phyloP scores from a whole-genome alignment of 2,888 invertebrate genomes.

The Pammene aurita region DNA sequence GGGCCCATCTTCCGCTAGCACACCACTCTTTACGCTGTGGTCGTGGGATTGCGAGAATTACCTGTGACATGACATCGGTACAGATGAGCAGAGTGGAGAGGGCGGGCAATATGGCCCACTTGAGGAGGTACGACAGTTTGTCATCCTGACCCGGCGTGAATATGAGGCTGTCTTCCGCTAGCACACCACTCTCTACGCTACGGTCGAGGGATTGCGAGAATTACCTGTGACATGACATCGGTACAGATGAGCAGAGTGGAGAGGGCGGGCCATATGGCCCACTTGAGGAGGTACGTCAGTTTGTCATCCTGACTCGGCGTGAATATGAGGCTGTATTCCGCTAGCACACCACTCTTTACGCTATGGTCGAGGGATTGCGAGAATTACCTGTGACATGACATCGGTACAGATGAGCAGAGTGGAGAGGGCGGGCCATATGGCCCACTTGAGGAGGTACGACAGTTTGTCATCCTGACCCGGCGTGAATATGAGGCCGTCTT shows the following conservation, averaged over 20 bases:
- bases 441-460: slow-evolving; percentile 82
- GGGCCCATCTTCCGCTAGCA: no score
- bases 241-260: slow-evolving; percentile 76
- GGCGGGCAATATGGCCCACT: slow-evolving; percentile 85
- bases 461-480: slow-evolving; percentile 73
- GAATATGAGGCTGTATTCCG: slow-evolving; percentile 62
- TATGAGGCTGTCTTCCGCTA: slow-evolving; percentile 62
- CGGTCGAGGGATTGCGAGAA: slow-evolving; percentile 61
- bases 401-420: slow-evolving; percentile 74
- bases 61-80: no score
- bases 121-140: slow-evolving; percentile 80
- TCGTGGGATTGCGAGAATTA: slow-evolving; percentile 1
- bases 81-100: no score
- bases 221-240: slow-evolving; percentile 63
- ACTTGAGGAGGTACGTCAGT: slow-evolving; percentile 81
- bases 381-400: slow-evolving; percentile 64
- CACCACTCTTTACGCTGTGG: no score
- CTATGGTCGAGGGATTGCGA: slow-evolving; percentile 62
- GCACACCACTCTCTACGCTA: slow-evolving; percentile 58
- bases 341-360: slow-evolving; percentile 54
- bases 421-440: slow-evolving; percentile 85
- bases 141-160: slow-evolving; percentile 70
- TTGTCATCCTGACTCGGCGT: slow-evolving; percentile 72
- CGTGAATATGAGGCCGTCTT: slow-evolving; percentile 67
- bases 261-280: slow-evolving; percentile 85